Evolutionary conservation across 2,797 vertebrate species (phyloP).

Genomic region (Emydoidea blandingii): DNA sequence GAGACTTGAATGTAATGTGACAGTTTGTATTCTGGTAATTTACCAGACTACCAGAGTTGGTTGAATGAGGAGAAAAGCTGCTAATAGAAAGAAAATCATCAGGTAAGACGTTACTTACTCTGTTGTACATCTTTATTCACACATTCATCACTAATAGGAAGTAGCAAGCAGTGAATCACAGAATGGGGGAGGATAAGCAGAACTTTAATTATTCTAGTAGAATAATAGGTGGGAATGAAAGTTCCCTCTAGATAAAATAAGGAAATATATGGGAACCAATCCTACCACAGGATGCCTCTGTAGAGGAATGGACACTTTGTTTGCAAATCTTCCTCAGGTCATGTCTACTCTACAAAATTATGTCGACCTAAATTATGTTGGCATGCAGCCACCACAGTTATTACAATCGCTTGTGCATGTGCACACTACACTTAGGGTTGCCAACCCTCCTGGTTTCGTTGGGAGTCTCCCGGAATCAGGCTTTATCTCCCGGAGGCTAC

Average conservation of each 20-base stretch:
- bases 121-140: background rate
- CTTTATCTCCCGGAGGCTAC: no score
- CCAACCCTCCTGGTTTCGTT: no score
- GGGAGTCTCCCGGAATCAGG: no score
- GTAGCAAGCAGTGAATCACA: background rate
- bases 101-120: background rate
- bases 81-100: background rate
- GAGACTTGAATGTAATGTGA: no score
- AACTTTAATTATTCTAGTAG: background rate
- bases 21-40: background rate
- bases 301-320: background rate
- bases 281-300: background rate
- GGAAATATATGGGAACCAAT: background rate
- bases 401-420: background rate
- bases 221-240: background rate
- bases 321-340: background rate
- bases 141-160: background rate
- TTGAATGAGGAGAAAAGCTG: background rate
- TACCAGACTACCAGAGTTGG: background rate
- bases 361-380: background rate
- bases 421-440: background rate
- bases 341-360: background rate
- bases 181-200: background rate
- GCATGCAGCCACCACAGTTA: background rate
- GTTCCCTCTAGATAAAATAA: background rate